These are phyloP conservation scores for Leptoclinus maculatus DNA, from an alignment of 2,797 vertebrate genomes.

Conservation along the genomic window DNA sequence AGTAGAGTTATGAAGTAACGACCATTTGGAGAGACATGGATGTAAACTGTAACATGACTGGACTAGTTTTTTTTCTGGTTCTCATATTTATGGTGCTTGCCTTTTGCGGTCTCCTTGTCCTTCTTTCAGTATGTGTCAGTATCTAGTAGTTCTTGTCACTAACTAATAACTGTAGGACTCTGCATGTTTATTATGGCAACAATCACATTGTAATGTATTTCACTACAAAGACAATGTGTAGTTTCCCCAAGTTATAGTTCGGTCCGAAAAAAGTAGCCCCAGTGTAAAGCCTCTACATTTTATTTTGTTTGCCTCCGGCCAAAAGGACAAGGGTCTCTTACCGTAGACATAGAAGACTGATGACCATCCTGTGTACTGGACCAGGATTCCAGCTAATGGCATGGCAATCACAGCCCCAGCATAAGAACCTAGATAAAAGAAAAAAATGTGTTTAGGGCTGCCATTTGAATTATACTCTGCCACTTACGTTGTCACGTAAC, in stretches of 20 bases:
- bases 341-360: slow-evolving; percentile 97
- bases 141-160: neutral
- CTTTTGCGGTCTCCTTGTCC: neutral
- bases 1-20: neutral
- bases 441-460: neutral
- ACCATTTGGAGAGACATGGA: neutral
- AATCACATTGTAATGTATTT: neutral
- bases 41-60: neutral
- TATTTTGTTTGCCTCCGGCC: neutral
- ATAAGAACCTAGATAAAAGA: slow-evolving; percentile 86
- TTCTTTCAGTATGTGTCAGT: slow-evolving; percentile 14
- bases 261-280: neutral
- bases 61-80: neutral
- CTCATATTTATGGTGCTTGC: neutral
- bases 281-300: neutral
- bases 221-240: neutral
- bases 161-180: neutral
- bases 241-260: neutral
- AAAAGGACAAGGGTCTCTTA: slow-evolving; percentile 65
- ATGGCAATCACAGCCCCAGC: slow-evolving; percentile 95
- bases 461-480: neutral
- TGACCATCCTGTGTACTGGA: slow-evolving; percentile 93
- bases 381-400: slow-evolving; percentile 93
- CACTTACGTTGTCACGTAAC: neutral
- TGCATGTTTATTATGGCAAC: neutral